phyloP scores from a whole-genome alignment of 2,888 invertebrate species.

The Gerris lacustris region DNA sequence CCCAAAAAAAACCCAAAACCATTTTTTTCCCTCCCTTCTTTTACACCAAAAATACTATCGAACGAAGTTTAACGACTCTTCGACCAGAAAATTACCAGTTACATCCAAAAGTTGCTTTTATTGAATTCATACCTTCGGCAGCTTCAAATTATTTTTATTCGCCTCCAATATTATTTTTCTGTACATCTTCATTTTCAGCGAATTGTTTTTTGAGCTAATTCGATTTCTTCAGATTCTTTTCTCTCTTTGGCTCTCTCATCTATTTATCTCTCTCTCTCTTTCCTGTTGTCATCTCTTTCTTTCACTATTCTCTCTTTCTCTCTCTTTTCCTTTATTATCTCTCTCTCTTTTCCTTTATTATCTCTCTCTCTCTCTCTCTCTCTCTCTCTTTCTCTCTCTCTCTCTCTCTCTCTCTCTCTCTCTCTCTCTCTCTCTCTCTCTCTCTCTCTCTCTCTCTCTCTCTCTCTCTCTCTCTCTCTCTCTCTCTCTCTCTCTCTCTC shows the following conservation, averaged over 20 bases:
- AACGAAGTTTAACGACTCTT: too few relatives aligned
- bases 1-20: too few relatives aligned
- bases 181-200: too few relatives aligned
- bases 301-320: neutral
- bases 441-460: conserved; percentile 22
- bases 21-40: too few relatives aligned
- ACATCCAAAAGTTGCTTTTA: too few relatives aligned
- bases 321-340: conserved; percentile 6
- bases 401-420: conserved; percentile 16
- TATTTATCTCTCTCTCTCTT: conserved; percentile 21
- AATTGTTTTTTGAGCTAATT: too few relatives aligned
- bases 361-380: conserved; percentile 19
- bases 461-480: conserved; percentile 19
- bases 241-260: conserved; percentile 24
- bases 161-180: too few relatives aligned
- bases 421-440: conserved; percentile 10
- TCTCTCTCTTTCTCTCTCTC: conserved; percentile 21
- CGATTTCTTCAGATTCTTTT: too few relatives aligned
- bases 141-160: too few relatives aligned
- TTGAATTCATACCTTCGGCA: too few relatives aligned
- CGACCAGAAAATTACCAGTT: too few relatives aligned
- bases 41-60: too few relatives aligned
- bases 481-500: conserved; percentile 15
- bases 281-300: conserved; percentile 13
- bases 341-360: conserved; percentile 11